Percentiles rank a stretch among this genome's conserved stretches.
phyloP scores from a whole-genome alignment of 2,888 invertebrate species.

The Panzeria rudis region DNA sequence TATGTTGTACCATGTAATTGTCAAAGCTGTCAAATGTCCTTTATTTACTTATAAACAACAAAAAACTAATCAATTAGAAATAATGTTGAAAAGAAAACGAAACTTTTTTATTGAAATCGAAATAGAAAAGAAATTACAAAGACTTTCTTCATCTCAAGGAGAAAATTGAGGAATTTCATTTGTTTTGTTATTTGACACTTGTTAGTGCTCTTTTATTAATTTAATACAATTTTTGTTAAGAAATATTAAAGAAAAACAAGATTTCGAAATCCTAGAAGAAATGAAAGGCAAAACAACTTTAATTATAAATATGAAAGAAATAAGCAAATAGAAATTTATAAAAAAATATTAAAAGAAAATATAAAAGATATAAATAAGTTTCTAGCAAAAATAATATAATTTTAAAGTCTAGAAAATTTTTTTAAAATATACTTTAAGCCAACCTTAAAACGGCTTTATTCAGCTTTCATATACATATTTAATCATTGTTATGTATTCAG shows the following conservation, averaged over 20 bases:
- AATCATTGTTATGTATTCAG: not conserved
- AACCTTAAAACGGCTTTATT: not conserved
- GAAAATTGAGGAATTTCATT: slow-evolving; percentile 16
- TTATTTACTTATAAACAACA: slow-evolving; percentile 29
- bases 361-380: not conserved
- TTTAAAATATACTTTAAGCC: not conserved
- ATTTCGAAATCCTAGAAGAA: not conserved
- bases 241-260: not conserved
- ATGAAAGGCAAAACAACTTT: too few species aligned
- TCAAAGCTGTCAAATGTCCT: slow-evolving; percentile 61
- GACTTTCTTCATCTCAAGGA: not conserved
- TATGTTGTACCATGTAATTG: slow-evolving; percentile 14
- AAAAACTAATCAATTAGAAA: slow-evolving; percentile 35
- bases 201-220: not conserved
- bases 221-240: not conserved
- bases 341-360: too few species aligned
- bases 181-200: not conserved
- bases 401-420: not conserved
- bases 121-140: slow-evolving; percentile 23
- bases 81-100: not conserved
- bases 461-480: not conserved
- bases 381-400: not conserved
- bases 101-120: not conserved
- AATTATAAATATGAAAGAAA: too few species aligned
- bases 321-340: too few species aligned